These are phyloP conservation scores for Corvus hawaiiensis DNA, from an alignment of 2,113 vertebrate species.

Conservation along the genomic window DNA sequence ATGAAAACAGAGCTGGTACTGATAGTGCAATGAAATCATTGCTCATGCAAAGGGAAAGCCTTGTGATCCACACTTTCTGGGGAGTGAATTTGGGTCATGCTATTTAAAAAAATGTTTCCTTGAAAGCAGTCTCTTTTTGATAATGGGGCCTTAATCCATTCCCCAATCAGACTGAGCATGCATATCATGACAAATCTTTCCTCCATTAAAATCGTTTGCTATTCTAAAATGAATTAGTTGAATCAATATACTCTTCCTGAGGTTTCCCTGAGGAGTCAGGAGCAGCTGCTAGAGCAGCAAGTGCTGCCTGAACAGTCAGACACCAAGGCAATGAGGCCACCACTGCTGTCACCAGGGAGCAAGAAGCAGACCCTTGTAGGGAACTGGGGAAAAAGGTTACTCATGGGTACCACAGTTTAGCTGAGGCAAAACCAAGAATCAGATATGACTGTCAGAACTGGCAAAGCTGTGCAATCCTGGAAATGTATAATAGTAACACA, in stretches of 20 bases:
- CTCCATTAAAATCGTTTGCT: not conserved
- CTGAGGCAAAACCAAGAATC: not conserved
- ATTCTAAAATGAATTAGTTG: conserved; percentile 10
- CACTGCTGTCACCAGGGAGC: not conserved
- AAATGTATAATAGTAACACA: not conserved
- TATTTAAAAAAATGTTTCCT: not conserved
- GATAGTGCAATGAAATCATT: not conserved
- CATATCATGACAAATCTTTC: not conserved
- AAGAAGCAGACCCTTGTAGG: not conserved
- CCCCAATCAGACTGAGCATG: not conserved
- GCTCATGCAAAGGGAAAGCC: not conserved
- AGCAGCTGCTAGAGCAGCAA: not conserved
- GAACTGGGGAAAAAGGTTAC: not conserved
- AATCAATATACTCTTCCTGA: not conserved
- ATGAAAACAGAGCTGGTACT: not conserved
- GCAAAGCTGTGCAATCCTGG: not conserved
- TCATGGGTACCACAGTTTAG: not conserved
- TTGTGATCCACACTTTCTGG: not conserved
- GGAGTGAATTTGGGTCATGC: not conserved
- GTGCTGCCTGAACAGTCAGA: not conserved
- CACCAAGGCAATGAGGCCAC: not conserved
- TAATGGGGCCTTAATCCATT: not conserved
- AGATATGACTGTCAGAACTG: not conserved
- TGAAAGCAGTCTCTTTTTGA: not conserved
- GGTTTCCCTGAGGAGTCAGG: not conserved